Base-by-base conservation (phyloP, 1,140 invertebrate species). In the Lutraria rhynchaena region DNA sequence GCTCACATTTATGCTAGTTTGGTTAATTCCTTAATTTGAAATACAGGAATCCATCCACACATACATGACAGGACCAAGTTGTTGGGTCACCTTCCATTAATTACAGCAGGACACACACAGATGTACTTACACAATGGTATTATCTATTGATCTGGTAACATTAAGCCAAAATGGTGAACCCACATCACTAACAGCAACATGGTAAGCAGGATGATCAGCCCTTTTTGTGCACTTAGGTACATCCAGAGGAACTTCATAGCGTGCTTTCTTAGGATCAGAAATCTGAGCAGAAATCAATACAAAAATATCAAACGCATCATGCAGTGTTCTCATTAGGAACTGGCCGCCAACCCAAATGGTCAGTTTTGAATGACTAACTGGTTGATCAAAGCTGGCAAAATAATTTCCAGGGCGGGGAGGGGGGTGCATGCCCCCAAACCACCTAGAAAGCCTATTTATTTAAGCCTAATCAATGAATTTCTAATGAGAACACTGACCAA, bases 241-340 rank as follows among this genome's bases (percentile, higher is more conserved):
- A 9, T 41, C 15, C 0, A 86, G n/a, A 0, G 87, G 87, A 35
- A 88, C 83, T 67, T 88, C 85, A 81, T 81, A 88, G 60, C 87
- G 80, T 2, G 33, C 41, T 1, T 58, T 46, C 1, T 61, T 41
- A 3, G 82, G 74, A 75, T 87, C 82, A 84, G 70, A 85, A 65
- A 87, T 85, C 87, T 86, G 55, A 19, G 65, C 71, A 58, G 51
- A n/a, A 4, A 51, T 3, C 29, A 29, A 0, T n/a, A n/a, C 0
- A 19, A 31, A 27, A 19, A 5, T 19, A 61, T 0, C 31, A 13
- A 13, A 15, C 27, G 7, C 9, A 49, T 35, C n/a, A 44, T 61
- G 9, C 17, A 15, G 1, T 41, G 17, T 24, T 15, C 60, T 33
- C 17, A 35, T 63, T 37, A 19, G 2, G 37, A 19, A 19, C 29